Evolutionary conservation across 1,140 invertebrate species (phyloP).

Genomic region (Ridgeia piscesae): DNA sequence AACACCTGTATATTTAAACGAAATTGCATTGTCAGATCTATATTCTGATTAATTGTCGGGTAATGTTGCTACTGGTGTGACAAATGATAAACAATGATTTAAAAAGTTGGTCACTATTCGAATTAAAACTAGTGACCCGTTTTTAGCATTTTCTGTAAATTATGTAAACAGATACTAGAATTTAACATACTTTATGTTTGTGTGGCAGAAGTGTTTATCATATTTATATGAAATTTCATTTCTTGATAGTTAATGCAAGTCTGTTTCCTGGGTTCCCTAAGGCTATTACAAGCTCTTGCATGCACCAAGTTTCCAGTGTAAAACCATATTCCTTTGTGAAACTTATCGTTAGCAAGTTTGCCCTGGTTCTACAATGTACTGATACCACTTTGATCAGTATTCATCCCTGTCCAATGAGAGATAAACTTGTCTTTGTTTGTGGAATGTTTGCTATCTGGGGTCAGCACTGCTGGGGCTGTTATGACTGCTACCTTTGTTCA

Average conservation of each 20-base stretch:
- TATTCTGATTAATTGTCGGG: no score
- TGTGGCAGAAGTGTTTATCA: no score
- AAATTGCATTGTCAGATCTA: no score
- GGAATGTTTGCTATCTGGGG: background rate
- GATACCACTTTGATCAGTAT: background rate
- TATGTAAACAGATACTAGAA: no score
- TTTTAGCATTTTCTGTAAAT: no score
- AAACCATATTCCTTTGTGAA: background rate
- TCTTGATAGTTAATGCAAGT: background rate
- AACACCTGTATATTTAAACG: no score
- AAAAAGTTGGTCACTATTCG: no score
- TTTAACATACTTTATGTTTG: no score
- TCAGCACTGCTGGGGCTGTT: background rate
- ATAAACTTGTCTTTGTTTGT: background rate
- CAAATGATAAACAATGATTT: no score
- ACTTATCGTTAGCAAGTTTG: background rate
- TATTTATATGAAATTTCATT: background rate
- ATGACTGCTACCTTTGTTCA: background rate
- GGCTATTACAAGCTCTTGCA: background rate
- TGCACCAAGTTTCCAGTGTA: background rate
- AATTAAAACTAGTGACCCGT: no score
- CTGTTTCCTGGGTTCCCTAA: background rate
- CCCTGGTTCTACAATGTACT: background rate
- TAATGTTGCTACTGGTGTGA: no score
- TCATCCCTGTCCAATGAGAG: background rate